Conservation (phyloP, 2,113 vertebrate genomes). For the Vanacampus margaritifer region DNA sequence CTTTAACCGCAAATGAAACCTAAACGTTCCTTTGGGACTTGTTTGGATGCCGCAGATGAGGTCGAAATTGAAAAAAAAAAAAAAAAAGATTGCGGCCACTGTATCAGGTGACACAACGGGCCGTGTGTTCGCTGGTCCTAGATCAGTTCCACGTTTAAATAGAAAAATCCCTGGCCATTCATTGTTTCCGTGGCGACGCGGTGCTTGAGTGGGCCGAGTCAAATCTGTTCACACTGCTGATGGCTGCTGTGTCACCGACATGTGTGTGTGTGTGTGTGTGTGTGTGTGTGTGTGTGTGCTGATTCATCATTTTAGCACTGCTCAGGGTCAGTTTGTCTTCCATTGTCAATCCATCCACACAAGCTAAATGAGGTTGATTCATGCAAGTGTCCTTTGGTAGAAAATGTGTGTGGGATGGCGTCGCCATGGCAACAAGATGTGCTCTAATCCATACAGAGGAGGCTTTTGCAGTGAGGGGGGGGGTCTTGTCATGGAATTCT, state of each 20-base stretch:
- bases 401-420: background rate
- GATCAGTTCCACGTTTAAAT: conserved; percentile 38
- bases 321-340: background rate
- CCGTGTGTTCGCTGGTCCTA: conserved; percentile 36
- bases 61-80: background rate
- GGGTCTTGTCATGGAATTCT: background rate
- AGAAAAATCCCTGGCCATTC: conserved; percentile 23
- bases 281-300: conserved; percentile 5
- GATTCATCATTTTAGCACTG: conserved; percentile 29
- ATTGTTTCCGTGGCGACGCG: conserved; percentile 1
- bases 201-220: conserved; percentile 16
- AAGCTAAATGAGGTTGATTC: conserved; percentile 6
- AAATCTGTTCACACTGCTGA: conserved; percentile 39
- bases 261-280: conserved; percentile 12
- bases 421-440: background rate
- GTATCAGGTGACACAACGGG: conserved; percentile 26
- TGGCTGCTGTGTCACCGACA: conserved; percentile 32
- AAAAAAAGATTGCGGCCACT: background rate
- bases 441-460: background rate
- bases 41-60: background rate
- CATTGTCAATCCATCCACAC: conserved; percentile 6
- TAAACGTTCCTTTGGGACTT: background rate
- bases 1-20: background rate
- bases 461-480: conserved; percentile 1
- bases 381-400: background rate